phyloP scores from a whole-genome alignment of 2,888 invertebrate genomes.

The Caenorhabditis sp. region DNA sequence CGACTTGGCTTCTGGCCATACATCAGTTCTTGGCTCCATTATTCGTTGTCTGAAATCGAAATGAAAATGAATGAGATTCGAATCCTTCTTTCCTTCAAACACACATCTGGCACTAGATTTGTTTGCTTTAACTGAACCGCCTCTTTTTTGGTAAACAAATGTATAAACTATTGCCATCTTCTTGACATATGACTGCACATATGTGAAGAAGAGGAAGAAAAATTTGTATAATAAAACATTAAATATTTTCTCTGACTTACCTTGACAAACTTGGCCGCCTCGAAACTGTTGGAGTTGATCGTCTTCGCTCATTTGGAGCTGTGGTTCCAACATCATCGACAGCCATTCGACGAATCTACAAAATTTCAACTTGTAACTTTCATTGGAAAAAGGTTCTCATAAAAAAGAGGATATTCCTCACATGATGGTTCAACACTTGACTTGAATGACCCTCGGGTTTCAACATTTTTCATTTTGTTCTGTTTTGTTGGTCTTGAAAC shows the following conservation, averaged over 20 bases:
- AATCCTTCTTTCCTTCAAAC: too few relatives aligned
- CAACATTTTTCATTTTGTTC: too few relatives aligned
- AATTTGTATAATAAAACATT: too few relatives aligned
- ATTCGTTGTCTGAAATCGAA: conserved; percentile 34
- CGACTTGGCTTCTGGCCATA: conserved; percentile 68
- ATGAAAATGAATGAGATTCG: neutral
- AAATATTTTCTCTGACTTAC: too few relatives aligned
- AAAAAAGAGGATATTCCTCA: neutral
- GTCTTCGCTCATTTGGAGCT: conserved; percentile 56
- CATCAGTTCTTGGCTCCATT: conserved; percentile 63
- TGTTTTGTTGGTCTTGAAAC: too few relatives aligned
- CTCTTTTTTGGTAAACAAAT: conserved; percentile 8
- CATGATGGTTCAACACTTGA: too few relatives aligned
- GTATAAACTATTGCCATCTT: neutral
- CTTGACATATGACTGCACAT: neutral
- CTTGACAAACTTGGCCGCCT: conserved; percentile 61
- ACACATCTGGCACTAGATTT: conserved; percentile 1
- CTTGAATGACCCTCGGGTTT: too few relatives aligned
- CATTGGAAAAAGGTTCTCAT: neutral
- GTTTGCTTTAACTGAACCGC: neutral
- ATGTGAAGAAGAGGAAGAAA: neutral
- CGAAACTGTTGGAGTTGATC: conserved; percentile 66
- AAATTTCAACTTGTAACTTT: neutral
- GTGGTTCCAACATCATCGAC: conserved; percentile 49
- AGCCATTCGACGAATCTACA: conserved; percentile 56